These are phyloP conservation scores for Synaphobranchus kaupii DNA, from an alignment of 2,797 vertebrate species.

Conservation along the genomic window DNA sequence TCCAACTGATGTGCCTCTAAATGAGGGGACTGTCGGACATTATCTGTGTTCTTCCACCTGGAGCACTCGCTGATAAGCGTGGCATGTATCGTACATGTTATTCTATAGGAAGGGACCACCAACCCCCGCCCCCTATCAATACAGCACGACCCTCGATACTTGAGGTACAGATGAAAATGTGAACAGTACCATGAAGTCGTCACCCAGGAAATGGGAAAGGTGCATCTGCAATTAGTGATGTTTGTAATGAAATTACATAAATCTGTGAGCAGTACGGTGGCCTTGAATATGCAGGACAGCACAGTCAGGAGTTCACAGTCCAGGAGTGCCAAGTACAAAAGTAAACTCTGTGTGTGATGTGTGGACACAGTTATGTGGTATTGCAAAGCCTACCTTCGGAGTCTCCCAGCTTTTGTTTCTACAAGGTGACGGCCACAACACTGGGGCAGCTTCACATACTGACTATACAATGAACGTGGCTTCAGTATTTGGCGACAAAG, in stretches of 20 bases:
- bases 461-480: background rate
- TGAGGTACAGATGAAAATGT: too few species aligned
- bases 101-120: too few species aligned
- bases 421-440: conserved; percentile 17
- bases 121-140: background rate
- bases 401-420: background rate
- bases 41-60: too few species aligned
- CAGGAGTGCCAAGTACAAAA: background rate
- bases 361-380: background rate
- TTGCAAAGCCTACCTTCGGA: background rate
- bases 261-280: background rate
- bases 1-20: too few species aligned
- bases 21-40: too few species aligned
- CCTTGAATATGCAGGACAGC: conserved; percentile 4
- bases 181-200: background rate
- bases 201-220: background rate
- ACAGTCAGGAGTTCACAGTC: conserved; percentile 23
- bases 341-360: background rate
- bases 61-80: too few species aligned
- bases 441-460: background rate
- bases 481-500: background rate
- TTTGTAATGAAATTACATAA: background rate
- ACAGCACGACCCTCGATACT: background rate
- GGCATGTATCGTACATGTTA: too few species aligned
- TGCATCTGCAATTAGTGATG: background rate